Base-by-base conservation (phyloP, 2,797 vertebrate species). In the Siniperca undulata region DNA sequence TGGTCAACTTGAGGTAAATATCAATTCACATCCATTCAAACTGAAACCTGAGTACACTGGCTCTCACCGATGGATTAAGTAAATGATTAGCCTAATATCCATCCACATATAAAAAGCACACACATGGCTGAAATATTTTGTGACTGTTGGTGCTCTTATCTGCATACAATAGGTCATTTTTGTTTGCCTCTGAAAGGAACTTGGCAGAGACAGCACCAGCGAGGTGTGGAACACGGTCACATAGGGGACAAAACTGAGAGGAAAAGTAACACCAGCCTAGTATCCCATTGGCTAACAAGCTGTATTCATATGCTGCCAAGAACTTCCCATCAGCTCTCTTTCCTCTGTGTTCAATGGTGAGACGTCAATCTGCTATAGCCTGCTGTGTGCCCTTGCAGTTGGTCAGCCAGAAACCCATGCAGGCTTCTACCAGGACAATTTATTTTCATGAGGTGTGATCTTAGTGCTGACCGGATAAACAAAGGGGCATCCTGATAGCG, bases 361-460 rank as follows among this genome's bases (percentile, higher is more conserved):
- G 72, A 56, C 61, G 78, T 77, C 66, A 76, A 78, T 58, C 61
- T 87, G 80, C 74, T 56, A 46, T 3, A 62, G 56, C 82, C 70
- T 70, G 82, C 85, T 89, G 81, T 77, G 74, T 82, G 72, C 52
- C 80, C 84, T 88, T 87, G 77, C 77, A 76, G 44, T 14, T 56
- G 13, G 20, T 69, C 48, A 64, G 38, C 55, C 70, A 82, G 59
- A 75, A 88, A 74, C 65, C 59, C 42, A 74, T 3, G 38, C 75
- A 52, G 2, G 24, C 52, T 70, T 84, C 40, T 36, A 50, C 38
- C n/a, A n/a, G 65, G 3, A 72, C 22, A 0, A 53, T 77, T 52
- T 53, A 75, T 75, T 78, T 71, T 68, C 68, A 78, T 30, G 48
- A 66, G 56, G 46, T 74, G 22, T 48, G 27, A 75, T 36, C 34